Evolutionary conservation across 2,888 invertebrate genomes (phyloP), one percentile per base, ranked within the genome.

Genomic region (Prenolepis imparis): DNA sequence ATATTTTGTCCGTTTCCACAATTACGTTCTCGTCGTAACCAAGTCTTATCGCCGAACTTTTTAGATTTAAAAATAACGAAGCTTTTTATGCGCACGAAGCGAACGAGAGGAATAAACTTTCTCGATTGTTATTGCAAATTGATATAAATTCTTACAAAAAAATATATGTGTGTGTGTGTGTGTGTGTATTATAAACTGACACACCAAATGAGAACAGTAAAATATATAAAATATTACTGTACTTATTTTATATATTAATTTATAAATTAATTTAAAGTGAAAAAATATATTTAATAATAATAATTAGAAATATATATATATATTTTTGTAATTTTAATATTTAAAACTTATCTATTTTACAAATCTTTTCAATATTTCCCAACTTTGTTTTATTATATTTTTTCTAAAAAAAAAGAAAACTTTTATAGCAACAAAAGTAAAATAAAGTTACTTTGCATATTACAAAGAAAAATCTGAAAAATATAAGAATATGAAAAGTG

Each of bases 31-130:
- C 39, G 59, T 21, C 11, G 59, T 72, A 78, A 72, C 32, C 59
- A 70, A 36, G 59, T 32, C 67, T 80, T 80, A 80, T 80, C 72
- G 78, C 44, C 28, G 1, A 80, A 80, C 78, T 80, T 80, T 28
- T 3, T n/a, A n/a, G n/a, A 72, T 61, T 80, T 80, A 44, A 80
- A 24, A 61, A 80, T 80, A 80, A 80, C 59, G 21, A 21, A 70
- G 2, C 32, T 6, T 70, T 77, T 68, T 59, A 3, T 15, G 2
- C 6, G 21, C 1, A 11, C 11, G 8, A 57, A 78, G 21, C 57
- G n/a, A 28, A 57, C 32, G 3, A 48, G 28, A n/a, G 48, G 32
- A 5, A 32, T 0, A 61, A 72, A 59, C 32, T 44, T 72, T 5
- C 8, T 12, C 44, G 21, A 24, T 15, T 44, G 32, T 24, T 28